A percentile compares a stretch with the other conserved stretches of the same genome.
Conservation (phyloP, 2,113 vertebrate species). For the Poecile atricapillus region DNA sequence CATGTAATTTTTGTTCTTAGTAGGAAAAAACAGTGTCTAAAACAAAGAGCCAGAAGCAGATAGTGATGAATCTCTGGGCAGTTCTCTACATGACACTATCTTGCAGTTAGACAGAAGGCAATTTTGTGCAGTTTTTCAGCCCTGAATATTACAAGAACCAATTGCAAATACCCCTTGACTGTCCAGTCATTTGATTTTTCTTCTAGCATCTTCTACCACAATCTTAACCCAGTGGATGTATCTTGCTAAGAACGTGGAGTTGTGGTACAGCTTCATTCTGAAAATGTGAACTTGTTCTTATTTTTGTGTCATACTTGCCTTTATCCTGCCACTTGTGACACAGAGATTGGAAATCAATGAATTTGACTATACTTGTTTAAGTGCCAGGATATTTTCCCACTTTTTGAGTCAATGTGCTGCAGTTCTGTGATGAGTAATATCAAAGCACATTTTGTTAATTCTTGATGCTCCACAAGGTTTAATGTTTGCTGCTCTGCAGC, state of each 20-base stretch:
- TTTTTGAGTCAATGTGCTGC: constrained; percentile 1
- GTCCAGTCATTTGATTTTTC: background rate
- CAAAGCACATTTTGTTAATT: background rate
- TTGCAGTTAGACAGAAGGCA: background rate
- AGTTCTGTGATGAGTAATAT: constrained; percentile 31
- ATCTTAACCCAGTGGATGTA: background rate
- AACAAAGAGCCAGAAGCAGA: background rate
- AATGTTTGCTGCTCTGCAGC: background rate
- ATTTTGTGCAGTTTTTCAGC: background rate
- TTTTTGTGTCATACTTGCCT: background rate
- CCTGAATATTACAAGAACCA: background rate
- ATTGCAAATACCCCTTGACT: background rate
- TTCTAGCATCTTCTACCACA: background rate
- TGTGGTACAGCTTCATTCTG: background rate
- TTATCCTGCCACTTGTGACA: background rate
- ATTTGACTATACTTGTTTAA: background rate
- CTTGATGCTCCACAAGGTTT: background rate
- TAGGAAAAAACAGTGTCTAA: background rate
- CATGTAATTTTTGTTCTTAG: background rate
- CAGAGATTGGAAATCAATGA: constrained; percentile 19
- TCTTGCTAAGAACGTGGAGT: background rate
- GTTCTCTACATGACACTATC: background rate
- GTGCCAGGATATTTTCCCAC: constrained; percentile 9
- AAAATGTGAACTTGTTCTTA: background rate
- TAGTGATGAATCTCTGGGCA: background rate